Base-by-base conservation (phyloP, 2,113 vertebrate species). In the Camelus dromedarius region DNA sequence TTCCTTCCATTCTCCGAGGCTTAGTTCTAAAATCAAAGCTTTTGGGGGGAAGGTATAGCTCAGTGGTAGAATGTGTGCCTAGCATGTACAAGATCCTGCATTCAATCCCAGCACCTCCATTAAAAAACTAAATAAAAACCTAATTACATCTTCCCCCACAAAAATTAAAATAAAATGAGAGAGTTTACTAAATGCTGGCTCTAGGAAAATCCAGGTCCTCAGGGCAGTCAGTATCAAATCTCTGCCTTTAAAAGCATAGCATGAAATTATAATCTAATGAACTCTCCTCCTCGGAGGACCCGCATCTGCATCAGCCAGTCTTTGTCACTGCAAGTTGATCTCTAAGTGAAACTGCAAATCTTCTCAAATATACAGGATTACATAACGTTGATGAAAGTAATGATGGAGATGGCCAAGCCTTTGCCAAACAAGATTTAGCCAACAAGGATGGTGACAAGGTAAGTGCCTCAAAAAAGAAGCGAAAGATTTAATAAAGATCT, bases 311-410 rank as follows among this genome's bases (percentile, higher is more conserved):
- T 11, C 60, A 79, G 13, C 42, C 3, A 12, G 20, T 66, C 13
- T 64, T 64, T 72, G 48, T 72, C 48, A 83, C 19, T 64, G 14
- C 38, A 85, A 75, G 76, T 58, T 50, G 32, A 82, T 82, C 92
- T 93, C 81, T 94, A 66, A 82, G 42, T 62, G 76, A 83, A 82
- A 67, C 10, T 32, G 16, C 42, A 73, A 86, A 87, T 89, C n/a
- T 90, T 87, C 38, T 83, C 69, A 87, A 70, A 89, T 76, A 66
- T 38, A 52, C 72, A 86, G 54, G 54, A 69, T 70, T 66, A 56
- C 10, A 26, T 92, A 18, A 97, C 64, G 48, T n/a, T 28, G 46
- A 50, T 62, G 48, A 85, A 75, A 30, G 52, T 66, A 24, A 72
- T 79, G 58, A 20, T 30, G 24, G 38, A 75, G 50, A 67, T 62